These are phyloP conservation scores for Coregonus ussuriensis DNA, from an alignment of 2,797 vertebrate species.

Conservation along the genomic window DNA sequence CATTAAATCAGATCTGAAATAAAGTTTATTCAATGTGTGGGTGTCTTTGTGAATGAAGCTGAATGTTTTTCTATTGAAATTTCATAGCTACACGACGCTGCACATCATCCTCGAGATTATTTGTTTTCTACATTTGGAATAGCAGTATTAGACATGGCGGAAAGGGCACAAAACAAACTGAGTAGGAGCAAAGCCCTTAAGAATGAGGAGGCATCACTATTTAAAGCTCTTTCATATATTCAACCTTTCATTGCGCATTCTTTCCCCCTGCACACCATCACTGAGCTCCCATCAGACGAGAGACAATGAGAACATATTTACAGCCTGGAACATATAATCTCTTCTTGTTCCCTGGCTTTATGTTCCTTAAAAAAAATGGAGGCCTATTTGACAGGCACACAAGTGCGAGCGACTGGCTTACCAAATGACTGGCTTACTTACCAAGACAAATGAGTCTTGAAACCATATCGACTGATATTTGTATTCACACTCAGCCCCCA, in stretches of 20 bases:
- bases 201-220: not conserved
- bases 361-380: not conserved
- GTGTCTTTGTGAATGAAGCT: not conserved
- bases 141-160: not conserved
- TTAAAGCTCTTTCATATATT: slow-evolving; percentile 1
- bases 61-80: not conserved
- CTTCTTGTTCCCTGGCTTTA: not conserved
- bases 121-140: not conserved
- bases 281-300: slow-evolving; percentile 22
- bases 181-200: not conserved
- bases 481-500: slow-evolving; percentile 17
- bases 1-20: not conserved
- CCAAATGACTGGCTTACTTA: not conserved
- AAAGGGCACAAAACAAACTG: not conserved
- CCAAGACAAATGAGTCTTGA: not conserved
- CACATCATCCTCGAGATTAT: not conserved
- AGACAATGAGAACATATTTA: not conserved
- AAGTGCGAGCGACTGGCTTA: not conserved
- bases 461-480: slow-evolving; percentile 27
- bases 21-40: not conserved
- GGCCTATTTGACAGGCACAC: not conserved
- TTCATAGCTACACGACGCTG: not conserved
- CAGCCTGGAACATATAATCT: not conserved
- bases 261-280: slow-evolving; percentile 7
- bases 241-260: slow-evolving; percentile 4